Base-by-base conservation (phyloP, 1,140 invertebrate species). In the Bombus cullumanus region DNA sequence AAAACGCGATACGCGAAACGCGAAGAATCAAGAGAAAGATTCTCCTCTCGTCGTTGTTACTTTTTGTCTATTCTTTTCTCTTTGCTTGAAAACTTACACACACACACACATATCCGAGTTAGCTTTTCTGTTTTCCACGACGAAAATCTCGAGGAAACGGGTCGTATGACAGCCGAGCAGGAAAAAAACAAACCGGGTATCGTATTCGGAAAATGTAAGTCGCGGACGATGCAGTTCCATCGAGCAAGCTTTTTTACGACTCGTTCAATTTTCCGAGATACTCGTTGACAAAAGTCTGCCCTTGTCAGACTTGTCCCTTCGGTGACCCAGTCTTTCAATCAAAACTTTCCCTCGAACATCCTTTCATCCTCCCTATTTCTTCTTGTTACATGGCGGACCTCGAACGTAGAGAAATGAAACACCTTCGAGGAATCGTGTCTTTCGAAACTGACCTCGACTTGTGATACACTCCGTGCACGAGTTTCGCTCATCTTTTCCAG, bases 321-420 rank as follows among this genome's bases (percentile, higher is more conserved):
- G 53, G 31, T 80, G 75, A 85, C 78, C 81, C 62, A 75, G 75
- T 83, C 31, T 85, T 73, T 78, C 82, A 82, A 85, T 87, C 88
- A 81, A 89, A 90, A 88, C 84, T 89, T 89, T 75, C 37, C 10
- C 34, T 59, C 22, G 22, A 28, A 31, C 0, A 43, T 18, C 4
- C 47, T 18, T 28, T 39, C 43, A 74, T 10, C 8, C 12, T n/a
- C 2, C 4, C 13, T 13, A 22, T 47, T 66, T 71, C 75, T 57
- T 78, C 66, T 68, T 5, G 47, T 31, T 68, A 59, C 43, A 34
- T 79, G 39, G 47, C 71, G 34, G 62, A 31, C 3, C 25, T 53
- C 43, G 43, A 69, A 53, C 9, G 31, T 6, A 37, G n/a, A 43
- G 12, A 81, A 22, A 81, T 34, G 82, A 57, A 69, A 76, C n/a